These are phyloP conservation scores for Halichoeres trimaculatus DNA, from an alignment of 2,113 vertebrate species.

Conservation along the genomic window DNA sequence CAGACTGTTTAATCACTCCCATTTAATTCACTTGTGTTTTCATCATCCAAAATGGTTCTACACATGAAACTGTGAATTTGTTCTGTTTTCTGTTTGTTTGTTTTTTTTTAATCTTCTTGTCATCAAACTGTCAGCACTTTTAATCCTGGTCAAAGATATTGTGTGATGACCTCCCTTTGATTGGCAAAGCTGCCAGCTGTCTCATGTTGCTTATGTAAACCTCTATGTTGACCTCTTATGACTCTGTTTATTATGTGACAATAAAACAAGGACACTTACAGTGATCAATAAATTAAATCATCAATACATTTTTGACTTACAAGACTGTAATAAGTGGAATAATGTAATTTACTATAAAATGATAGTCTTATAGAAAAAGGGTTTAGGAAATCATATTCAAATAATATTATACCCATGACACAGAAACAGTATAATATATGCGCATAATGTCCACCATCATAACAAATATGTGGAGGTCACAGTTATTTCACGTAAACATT, in stretches of 20 bases:
- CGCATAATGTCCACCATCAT: neutral
- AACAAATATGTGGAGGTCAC: neutral
- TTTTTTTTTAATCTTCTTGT: too few species aligned
- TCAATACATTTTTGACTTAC: too few species aligned
- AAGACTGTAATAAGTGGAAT: too few species aligned
- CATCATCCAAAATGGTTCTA: slow-evolving; percentile 54
- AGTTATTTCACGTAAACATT: neutral
- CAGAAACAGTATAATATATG: neutral
- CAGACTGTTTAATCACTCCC: slow-evolving; percentile 64
- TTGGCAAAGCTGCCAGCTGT: slow-evolving; percentile 41
- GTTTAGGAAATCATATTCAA: too few species aligned
- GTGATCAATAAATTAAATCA: too few species aligned
- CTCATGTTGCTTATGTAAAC: slow-evolving; percentile 36
- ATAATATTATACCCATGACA: too few species aligned
- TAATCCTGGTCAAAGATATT: slow-evolving; percentile 69
- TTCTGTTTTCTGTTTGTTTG: slow-evolving; percentile 68
- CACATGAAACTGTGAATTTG: slow-evolving; percentile 50
- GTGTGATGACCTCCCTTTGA: slow-evolving; percentile 56
- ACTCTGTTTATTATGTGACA: slow-evolving; percentile 20
- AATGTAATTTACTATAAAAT: too few species aligned
- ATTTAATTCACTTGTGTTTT: slow-evolving; percentile 73
- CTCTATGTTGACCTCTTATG: slow-evolving; percentile 29
- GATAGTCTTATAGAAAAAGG: neutral
- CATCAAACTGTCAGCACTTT: slow-evolving; percentile 78
- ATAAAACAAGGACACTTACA: neutral